Base-by-base conservation (phyloP, 2,113 vertebrate genomes). In the Brachirus orientalis region DNA sequence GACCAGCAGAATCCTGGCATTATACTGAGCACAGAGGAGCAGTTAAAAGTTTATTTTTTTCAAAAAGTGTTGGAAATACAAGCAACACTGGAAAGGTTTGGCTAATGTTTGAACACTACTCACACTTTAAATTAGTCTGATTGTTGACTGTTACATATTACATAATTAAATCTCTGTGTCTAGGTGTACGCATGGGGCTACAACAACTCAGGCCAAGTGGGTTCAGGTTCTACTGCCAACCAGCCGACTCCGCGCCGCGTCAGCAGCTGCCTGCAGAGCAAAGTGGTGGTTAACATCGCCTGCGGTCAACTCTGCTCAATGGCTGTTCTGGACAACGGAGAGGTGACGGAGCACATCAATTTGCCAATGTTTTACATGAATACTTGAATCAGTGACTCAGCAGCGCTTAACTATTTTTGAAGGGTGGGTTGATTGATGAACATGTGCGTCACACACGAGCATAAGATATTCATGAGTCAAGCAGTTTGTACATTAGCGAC, bases 241-340 rank as follows among this genome's bases (percentile, higher is more conserved):
- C 98, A 99, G 3, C 95, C 96, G 0, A 98, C 96, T 2, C 98
- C 98, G 1, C 93, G 97, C 35, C 93, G 96, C 82, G 97, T 99
- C 78, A 97, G 95, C 50, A 95, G 95, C 88, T 98, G 96, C 81
- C 86, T 99, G 58, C 98, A 99, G 80, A 97, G 92, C 86, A 99
- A 98, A 91, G 90, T 95, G 37, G 95, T 94, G 13, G 86, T 96
- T 66, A 96, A 94, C 86, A 95, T 99, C 55, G 96, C 96, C 44
- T 99, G 98, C 72, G 98, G 98, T 43, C 98, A 99, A 87, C 96
- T 98, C 90, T 98, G 97, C 80, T 98, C 97, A 3, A 96, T 99
- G 97, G 95, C 96, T 1, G 96, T 99, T 7, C 93, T 98, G 33
- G 96, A 98, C 85, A 97, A 94, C 8, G 98, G 97, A 62, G 96